Conservation (phyloP, 2,113 vertebrate species). For the Aplodontia rufa region DNA sequence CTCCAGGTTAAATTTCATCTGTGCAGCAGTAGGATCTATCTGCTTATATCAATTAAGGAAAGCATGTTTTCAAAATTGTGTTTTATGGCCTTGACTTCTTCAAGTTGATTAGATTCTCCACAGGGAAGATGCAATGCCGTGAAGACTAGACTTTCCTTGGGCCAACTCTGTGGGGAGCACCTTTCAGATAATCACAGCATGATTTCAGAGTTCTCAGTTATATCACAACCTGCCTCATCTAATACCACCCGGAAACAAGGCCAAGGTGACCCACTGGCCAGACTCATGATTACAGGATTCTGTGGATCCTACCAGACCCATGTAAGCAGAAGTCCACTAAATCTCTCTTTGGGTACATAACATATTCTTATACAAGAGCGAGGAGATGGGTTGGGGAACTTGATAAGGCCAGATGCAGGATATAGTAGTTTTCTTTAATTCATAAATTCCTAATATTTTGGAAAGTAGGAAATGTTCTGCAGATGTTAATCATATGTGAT, state of each 20-base stretch:
- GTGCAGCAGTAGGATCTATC: background rate
- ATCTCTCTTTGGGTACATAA: background rate
- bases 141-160: background rate
- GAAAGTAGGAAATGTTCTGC: background rate
- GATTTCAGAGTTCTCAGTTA: background rate
- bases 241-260: background rate
- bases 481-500: background rate
- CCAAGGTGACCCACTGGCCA: background rate
- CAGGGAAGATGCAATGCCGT: background rate
- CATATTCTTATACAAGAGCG: background rate
- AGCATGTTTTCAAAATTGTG: background rate
- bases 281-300: background rate
- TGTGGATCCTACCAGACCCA: background rate
- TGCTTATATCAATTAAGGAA: background rate
- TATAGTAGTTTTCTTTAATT: background rate
- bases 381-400: background rate
- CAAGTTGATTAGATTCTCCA: background rate
- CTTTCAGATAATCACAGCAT: background rate
- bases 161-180: background rate
- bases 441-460: background rate
- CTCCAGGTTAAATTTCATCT: background rate
- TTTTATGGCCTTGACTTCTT: background rate
- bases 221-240: background rate
- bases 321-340: background rate
- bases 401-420: background rate